Evolutionary conservation across 2,113 vertebrate genomes (phyloP).

Genomic region (Anarrhichthys ocellatus): DNA sequence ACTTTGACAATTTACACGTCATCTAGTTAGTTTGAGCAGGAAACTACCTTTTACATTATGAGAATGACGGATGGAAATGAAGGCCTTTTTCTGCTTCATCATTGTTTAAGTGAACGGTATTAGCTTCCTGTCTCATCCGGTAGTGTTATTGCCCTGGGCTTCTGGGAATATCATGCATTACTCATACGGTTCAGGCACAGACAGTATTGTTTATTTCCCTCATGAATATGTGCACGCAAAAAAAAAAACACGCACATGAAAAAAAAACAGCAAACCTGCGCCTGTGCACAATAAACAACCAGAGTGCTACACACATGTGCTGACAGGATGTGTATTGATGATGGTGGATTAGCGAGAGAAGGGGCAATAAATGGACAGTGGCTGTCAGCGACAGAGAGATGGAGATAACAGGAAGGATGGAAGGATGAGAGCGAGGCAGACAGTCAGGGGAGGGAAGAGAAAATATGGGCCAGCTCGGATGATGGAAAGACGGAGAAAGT

Average conservation of each 20-base stretch:
- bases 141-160: constrained; percentile 73
- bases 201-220: constrained; percentile 76
- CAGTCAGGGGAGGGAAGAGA: not conserved
- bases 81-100: constrained; percentile 54
- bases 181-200: constrained; percentile 60
- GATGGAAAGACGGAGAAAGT: constrained; percentile 24
- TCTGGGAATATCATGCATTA: constrained; percentile 73
- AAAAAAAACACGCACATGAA: not conserved
- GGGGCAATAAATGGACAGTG: constrained; percentile 63
- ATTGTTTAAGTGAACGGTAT: constrained; percentile 67
- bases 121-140: constrained; percentile 54
- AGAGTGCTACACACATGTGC: constrained; percentile 43
- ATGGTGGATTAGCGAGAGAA: constrained; percentile 52
- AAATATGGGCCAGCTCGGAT: constrained; percentile 8
- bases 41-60: constrained; percentile 20
- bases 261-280: not conserved
- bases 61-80: constrained; percentile 19
- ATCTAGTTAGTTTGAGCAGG: not conserved
- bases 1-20: not conserved
- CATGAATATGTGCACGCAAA: constrained; percentile 44
- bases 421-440: constrained; percentile 25
- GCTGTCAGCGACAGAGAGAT: constrained; percentile 67
- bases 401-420: constrained; percentile 65
- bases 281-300: constrained; percentile 57
- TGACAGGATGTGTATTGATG: constrained; percentile 68